These are phyloP conservation scores for Notamacropus eugenii DNA, from an alignment of 2,797 vertebrate species.

Conservation along the genomic window DNA sequence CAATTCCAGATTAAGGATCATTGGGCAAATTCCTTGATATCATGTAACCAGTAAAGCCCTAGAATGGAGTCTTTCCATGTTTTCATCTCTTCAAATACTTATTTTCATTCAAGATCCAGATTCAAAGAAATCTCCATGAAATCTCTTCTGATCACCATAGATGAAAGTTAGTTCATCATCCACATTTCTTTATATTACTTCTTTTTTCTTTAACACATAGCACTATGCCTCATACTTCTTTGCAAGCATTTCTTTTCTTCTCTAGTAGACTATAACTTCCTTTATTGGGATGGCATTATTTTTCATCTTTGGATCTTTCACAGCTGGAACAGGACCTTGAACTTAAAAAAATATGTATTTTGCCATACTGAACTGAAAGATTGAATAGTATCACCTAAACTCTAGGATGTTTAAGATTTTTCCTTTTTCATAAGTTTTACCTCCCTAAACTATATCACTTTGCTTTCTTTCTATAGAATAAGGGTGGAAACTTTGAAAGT, in stretches of 20 bases:
- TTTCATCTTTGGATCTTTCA: background rate
- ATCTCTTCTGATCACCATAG: background rate
- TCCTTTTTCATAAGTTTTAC: slow-evolving; percentile 11
- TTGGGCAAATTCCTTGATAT: background rate
- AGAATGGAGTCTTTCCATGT: no score
- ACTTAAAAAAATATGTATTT: background rate
- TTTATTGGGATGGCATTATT: background rate
- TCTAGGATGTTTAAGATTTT: background rate
- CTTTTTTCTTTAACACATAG: background rate
- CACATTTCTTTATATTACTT: background rate
- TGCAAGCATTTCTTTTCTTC: background rate
- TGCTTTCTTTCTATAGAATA: slow-evolving; percentile 29
- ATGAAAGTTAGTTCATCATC: background rate
- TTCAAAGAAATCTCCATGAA: background rate
- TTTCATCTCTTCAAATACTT: background rate
- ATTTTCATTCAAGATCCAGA: background rate
- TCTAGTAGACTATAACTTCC: background rate
- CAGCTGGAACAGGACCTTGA: background rate
- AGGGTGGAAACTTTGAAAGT: slow-evolving; percentile 36
- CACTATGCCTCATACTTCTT: background rate
- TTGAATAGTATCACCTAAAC: background rate
- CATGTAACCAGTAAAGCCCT: background rate
- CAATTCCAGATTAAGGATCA: background rate
- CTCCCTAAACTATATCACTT: background rate
- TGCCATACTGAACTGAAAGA: background rate